Evolutionary conservation across 2,113 vertebrate species (phyloP), one percentile per base, ranked within the genome.

Genomic region (Myotis yumanensis): DNA sequence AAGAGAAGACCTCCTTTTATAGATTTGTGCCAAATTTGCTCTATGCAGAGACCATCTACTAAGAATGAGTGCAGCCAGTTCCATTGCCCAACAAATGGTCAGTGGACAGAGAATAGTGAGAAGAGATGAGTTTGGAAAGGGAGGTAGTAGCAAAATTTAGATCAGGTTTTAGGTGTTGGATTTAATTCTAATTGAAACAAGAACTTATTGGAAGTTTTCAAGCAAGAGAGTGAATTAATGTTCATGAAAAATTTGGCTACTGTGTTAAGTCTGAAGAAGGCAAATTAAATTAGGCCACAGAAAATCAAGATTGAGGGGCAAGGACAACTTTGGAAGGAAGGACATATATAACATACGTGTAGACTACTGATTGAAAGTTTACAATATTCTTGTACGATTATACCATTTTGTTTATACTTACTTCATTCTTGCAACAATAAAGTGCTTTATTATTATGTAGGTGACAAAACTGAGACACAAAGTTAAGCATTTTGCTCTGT

Each of bases 111-210:
- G 40, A 9, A n/a, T 0, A n/a, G 15, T 28, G 22, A n/a, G 15
- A 43, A 4, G 20, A 52, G 3, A 52, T 46, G n/a, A 72, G 28
- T 28, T 22, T 40, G 30, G 32, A 66, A 77, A 51, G 17, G 1
- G 12, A 40, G 4, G 5, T 43, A 81, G 37, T 11, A 68, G 18
- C 4, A 75, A 28, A 52, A 40, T 66, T 62, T 75, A 68, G 18
- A n/a, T 54, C 25, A 87, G 28, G 11, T 46, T n/a, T 66, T 68
- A 85, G 16, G 15, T 46, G 5, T 71, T 87, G 3, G 0, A 40
- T 80, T 86, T 89, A 62, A 51, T 66, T 88, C 25, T 30, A 51
- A n/a, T 0, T 79, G 6, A 75, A 94, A 35, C 23, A 82, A 90
- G 3, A 1, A 28, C 7, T 5, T 22, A 28, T 0, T 35, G 14